Evolutionary conservation across 2,797 vertebrate genomes (phyloP).

Genomic region (Lophotriccus pileatus): DNA sequence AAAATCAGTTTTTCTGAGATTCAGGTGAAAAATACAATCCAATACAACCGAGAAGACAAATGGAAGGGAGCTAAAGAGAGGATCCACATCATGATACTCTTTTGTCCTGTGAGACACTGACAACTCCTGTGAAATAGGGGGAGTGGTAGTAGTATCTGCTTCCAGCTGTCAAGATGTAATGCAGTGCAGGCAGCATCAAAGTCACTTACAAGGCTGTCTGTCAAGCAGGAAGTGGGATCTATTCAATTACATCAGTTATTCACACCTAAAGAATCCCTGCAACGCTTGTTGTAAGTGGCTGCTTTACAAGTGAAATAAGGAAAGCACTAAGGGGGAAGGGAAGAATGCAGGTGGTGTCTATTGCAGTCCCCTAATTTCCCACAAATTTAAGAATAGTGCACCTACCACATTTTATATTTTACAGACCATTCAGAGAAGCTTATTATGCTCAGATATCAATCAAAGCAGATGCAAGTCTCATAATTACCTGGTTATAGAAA

Average conservation of each 20-base stretch:
- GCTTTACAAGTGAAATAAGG: not conserved
- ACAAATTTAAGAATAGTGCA: not conserved
- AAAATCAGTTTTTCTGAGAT: not conserved
- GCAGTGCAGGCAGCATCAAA: not conserved
- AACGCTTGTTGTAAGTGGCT: not conserved
- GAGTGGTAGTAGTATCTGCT: not conserved
- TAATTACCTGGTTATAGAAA: not conserved
- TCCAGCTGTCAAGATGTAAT: not conserved
- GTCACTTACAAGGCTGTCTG: not conserved
- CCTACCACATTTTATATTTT: not conserved
- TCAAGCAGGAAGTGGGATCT: constrained; percentile 19
- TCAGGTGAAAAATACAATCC: not conserved
- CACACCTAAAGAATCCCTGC: not conserved
- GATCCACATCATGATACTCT: not conserved
- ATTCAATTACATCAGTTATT: not conserved
- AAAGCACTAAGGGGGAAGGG: not conserved
- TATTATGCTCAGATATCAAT: not conserved
- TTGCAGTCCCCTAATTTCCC: not conserved
- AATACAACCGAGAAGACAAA: not conserved
- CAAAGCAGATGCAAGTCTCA: not conserved
- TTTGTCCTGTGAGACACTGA: not conserved
- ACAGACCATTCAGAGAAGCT: not conserved
- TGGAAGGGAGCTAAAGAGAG: not conserved
- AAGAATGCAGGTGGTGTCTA: not conserved
- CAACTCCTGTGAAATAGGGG: not conserved